Evolutionary conservation across 2,113 vertebrate genomes (phyloP).

Genomic region (Epinephelus fuscoguttatus): DNA sequence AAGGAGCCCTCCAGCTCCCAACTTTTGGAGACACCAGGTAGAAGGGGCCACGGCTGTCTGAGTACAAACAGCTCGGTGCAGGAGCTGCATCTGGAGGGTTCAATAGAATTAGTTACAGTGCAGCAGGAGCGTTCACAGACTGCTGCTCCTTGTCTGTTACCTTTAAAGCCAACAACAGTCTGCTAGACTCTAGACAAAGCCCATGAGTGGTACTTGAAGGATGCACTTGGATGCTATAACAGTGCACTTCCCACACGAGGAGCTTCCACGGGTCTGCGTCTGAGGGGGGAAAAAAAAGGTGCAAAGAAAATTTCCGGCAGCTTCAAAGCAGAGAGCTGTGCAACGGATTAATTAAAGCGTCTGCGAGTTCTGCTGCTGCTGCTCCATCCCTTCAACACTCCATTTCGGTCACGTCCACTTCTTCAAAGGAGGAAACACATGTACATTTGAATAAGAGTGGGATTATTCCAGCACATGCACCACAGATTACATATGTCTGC

Average conservation of each 20-base stretch:
- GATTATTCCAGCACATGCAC: slow-evolving; percentile 46
- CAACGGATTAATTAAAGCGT: slow-evolving; percentile 72
- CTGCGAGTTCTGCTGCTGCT: slow-evolving; percentile 27
- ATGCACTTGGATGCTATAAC: slow-evolving; percentile 39
- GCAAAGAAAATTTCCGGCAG: slow-evolving; percentile 41
- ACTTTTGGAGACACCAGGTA: slow-evolving; percentile 17
- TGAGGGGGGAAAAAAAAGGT: slow-evolving; percentile 3
- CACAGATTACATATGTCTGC: slow-evolving; percentile 41
- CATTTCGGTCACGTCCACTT: slow-evolving; percentile 66
- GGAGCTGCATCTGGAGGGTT: slow-evolving; percentile 19
- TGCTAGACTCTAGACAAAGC: slow-evolving; percentile 35
- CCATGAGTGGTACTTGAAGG: slow-evolving; percentile 52
- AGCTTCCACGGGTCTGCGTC: slow-evolving; percentile 35
- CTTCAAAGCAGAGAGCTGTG: slow-evolving; percentile 66
- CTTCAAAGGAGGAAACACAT: slow-evolving; percentile 69
- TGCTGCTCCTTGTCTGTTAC: slow-evolving; percentile 38
- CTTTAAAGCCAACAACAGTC: slow-evolving; percentile 35
- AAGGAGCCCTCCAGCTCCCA: slow-evolving; percentile 20
- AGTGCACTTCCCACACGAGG: slow-evolving; percentile 46
- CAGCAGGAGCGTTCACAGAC: slow-evolving; percentile 43
- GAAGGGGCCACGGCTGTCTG: slow-evolving; percentile 19
- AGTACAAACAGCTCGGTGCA: slow-evolving; percentile 19
- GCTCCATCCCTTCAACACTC: slow-evolving; percentile 48
- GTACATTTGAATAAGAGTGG: slow-evolving; percentile 53
- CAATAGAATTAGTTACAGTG: slow-evolving; percentile 48